Percentiles rank a stretch among this genome's conserved stretches.
Evolutionary conservation across 2,113 vertebrate species (phyloP).

Genomic region (Burhinus oedicnemus): DNA sequence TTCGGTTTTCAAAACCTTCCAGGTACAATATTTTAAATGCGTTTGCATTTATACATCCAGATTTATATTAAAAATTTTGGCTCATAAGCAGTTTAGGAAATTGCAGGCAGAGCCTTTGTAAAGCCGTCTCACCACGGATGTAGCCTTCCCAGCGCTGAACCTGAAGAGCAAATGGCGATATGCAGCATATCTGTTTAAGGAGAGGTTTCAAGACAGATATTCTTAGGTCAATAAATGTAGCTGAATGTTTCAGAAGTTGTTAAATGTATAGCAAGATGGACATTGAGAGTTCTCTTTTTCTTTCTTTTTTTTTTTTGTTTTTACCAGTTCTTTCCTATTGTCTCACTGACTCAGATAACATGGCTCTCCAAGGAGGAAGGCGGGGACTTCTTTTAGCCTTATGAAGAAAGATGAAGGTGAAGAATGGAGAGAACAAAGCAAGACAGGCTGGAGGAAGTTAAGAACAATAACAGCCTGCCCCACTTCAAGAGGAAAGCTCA

Average conservation of each 20-base stretch:
- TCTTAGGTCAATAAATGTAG: neutral
- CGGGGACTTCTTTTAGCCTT: neutral
- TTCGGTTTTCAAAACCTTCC: neutral
- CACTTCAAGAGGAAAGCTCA: neutral
- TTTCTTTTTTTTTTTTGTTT: neutral
- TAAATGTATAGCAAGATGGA: neutral
- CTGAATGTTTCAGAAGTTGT: neutral
- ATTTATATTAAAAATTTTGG: neutral
- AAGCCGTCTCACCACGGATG: neutral
- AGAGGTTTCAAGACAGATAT: neutral
- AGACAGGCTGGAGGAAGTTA: neutral
- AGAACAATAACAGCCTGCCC: neutral
- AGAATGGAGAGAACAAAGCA: neutral
- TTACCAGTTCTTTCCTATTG: neutral
- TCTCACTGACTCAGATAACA: neutral
- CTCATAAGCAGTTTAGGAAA: neutral
- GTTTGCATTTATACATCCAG: neutral
- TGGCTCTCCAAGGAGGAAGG: neutral
- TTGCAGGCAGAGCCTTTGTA: neutral
- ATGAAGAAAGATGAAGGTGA: neutral
- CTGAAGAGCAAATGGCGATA: neutral
- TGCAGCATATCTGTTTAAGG: neutral
- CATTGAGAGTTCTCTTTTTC: neutral
- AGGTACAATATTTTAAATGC: neutral
- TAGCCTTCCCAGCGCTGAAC: neutral